These are phyloP conservation scores for Blastobasis lacticolella DNA, from an alignment of 2,888 invertebrate species.

Conservation along the genomic window DNA sequence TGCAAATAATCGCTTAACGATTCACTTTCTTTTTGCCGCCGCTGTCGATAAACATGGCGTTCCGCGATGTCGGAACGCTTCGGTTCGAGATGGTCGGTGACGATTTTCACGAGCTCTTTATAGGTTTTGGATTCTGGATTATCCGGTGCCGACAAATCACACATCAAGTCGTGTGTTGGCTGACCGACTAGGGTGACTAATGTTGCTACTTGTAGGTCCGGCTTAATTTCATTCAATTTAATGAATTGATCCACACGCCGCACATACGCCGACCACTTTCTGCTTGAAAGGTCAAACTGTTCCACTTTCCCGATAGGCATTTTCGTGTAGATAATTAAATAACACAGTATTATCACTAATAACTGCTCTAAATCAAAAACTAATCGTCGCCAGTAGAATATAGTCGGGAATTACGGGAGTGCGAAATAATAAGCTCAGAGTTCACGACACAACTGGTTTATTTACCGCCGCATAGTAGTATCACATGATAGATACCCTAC, in stretches of 20 bases:
- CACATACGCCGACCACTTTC: slow-evolving; percentile 16
- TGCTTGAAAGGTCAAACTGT: slow-evolving; percentile 10
- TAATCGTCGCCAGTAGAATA: too few species aligned
- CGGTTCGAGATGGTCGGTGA: slow-evolving; percentile 16
- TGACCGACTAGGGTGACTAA: slow-evolving; percentile 20
- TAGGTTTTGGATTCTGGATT: slow-evolving; percentile 17
- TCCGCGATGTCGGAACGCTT: slow-evolving; percentile 17
- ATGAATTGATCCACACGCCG: slow-evolving; percentile 17
- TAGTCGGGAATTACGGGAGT: too few species aligned
- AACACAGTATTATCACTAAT: too few species aligned
- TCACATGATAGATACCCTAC: too few species aligned
- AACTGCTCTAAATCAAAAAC: too few species aligned
- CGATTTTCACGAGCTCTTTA: slow-evolving; percentile 15
- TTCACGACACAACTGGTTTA: too few species aligned
- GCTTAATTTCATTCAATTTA: slow-evolving; percentile 14
- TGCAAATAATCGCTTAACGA: slow-evolving; percentile 15
- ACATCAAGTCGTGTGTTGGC: slow-evolving; percentile 16
- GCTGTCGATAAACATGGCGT: slow-evolving; percentile 11
- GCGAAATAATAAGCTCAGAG: too few species aligned
- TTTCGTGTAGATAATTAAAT: neutral
- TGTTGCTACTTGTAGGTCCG: slow-evolving; percentile 16
- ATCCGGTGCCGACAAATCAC: slow-evolving; percentile 21
- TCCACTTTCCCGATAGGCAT: slow-evolving; percentile 20
- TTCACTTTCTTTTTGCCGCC: neutral
- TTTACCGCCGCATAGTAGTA: too few species aligned